Evolutionary conservation across 2,888 invertebrate species (phyloP), one percentile per base, ranked within the genome.

Genomic region (Orchesella flavescens): DNA sequence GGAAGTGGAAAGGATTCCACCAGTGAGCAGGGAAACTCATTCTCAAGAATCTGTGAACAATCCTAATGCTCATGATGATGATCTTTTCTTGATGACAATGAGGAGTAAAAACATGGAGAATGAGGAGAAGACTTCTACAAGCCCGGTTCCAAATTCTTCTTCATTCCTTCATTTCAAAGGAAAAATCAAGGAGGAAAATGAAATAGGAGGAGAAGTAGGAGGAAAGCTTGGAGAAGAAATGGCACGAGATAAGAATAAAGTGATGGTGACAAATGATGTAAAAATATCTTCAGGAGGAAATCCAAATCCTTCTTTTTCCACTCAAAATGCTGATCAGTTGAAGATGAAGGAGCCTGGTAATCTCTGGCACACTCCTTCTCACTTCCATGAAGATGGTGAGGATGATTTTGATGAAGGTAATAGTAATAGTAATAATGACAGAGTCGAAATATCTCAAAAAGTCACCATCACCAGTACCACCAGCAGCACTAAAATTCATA

Each of bases 181-280:
- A 55, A 61, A 59, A 79, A 72, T 24, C 65, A 19, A 43, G 55
- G n/a, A n/a, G n/a, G n/a, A n/a, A n/a, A 71, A 12, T 23, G 69
- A 21, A 53, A 24, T 49, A 13, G 65, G 44, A 61, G 69, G 57
- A 5, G 68, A 17, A 17, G 46, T 5, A 65, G 53, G 34, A 61
- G n/a, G 71, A 59, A 15, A 24, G 49, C 24, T 57, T 34, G 43
- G 44, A 17, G n/a, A 43, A 69, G 71, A 71, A 55, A 57, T 19
- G 69, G 77, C 24, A 59, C 61, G 17, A 79, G 79, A 79, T 79
- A 79, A 78, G 78, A 65, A 72, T 72, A 79, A 80, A 73, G 75
- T 81, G 81, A 81, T 81, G 74, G 49, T 81, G 80, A 80, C 80
- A 80, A 69, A 81, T 75, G 81, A 81, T 75, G 81, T 69, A 81